Percentiles rank a stretch among this genome's conserved stretches.
phyloP scores from a whole-genome alignment of 2,888 invertebrate genomes.

The Seira ritae region DNA sequence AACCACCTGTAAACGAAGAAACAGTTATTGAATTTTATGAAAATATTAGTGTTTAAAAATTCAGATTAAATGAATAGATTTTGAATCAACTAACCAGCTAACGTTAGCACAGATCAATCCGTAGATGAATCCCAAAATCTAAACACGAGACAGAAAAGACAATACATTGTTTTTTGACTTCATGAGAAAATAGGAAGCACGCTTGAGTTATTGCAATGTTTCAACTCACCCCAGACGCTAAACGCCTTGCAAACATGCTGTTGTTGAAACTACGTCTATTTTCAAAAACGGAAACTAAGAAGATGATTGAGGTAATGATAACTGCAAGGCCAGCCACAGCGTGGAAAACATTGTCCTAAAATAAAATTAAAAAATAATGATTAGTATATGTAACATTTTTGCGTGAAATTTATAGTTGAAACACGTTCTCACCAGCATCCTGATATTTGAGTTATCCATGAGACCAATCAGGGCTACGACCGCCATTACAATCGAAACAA shows the following conservation, averaged over 20 bases:
- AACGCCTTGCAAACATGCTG: constrained; percentile 61
- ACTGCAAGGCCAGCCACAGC: constrained; percentile 64
- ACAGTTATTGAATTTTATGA: too few relatives aligned
- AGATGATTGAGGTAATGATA: constrained; percentile 66
- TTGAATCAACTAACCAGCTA: constrained; percentile 68
- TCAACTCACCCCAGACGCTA: constrained; percentile 69
- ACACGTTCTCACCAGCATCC: constrained; percentile 65
- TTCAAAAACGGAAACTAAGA: constrained; percentile 68
- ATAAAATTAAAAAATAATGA: not conserved
- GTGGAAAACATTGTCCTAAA: constrained; percentile 70
- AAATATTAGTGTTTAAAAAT: too few relatives aligned
- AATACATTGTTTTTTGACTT: not conserved
- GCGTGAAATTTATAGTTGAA: not conserved
- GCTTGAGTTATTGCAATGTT: not conserved
- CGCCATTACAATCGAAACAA: constrained; percentile 66
- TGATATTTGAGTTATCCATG: constrained; percentile 66
- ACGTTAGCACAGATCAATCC: constrained; percentile 68
- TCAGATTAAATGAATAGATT: too few relatives aligned
- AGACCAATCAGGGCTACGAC: constrained; percentile 65
- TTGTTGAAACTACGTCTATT: constrained; percentile 42
- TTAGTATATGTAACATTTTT: not conserved
- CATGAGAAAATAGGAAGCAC: not conserved
- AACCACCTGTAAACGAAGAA: too few relatives aligned
- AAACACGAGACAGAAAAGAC: constrained; percentile 22
- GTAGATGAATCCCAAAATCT: constrained; percentile 68